phyloP scores from a whole-genome alignment of 2,113 vertebrate genomes.

The Myiozetetes cayanensis region DNA sequence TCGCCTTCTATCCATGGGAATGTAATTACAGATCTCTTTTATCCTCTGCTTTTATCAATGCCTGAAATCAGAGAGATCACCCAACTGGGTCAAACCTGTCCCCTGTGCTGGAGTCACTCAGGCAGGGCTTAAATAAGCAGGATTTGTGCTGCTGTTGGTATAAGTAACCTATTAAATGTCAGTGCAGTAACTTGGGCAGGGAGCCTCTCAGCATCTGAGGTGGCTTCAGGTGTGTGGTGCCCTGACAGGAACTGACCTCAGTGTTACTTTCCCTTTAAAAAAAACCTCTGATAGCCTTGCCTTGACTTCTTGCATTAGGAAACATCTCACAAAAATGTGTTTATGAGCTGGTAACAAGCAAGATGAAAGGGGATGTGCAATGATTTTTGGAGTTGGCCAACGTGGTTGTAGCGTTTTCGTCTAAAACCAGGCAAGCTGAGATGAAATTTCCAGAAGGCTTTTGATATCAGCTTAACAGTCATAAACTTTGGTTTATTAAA shows the following conservation, averaged over 20 bases:
- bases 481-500: neutral
- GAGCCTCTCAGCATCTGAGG: neutral
- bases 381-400: neutral
- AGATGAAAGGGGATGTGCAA: neutral
- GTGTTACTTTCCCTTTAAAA: neutral
- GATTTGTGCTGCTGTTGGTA: neutral
- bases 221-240: neutral
- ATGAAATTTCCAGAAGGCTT: neutral
- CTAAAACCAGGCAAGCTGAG: neutral
- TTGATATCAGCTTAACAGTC: neutral
- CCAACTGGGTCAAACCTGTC: neutral
- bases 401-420: neutral
- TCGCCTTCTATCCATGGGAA: accelerated
- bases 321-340: neutral
- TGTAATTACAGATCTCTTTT: accelerated
- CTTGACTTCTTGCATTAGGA: neutral
- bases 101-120: neutral
- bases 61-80: accelerated
- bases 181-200: neutral
- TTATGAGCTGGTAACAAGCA: neutral
- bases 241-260: neutral
- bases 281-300: neutral
- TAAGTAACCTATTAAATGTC: neutral
- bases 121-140: neutral
- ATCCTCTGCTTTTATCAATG: neutral